Conservation (phyloP, 1,140 invertebrate genomes). For the Caenorhabditis latens region DNA sequence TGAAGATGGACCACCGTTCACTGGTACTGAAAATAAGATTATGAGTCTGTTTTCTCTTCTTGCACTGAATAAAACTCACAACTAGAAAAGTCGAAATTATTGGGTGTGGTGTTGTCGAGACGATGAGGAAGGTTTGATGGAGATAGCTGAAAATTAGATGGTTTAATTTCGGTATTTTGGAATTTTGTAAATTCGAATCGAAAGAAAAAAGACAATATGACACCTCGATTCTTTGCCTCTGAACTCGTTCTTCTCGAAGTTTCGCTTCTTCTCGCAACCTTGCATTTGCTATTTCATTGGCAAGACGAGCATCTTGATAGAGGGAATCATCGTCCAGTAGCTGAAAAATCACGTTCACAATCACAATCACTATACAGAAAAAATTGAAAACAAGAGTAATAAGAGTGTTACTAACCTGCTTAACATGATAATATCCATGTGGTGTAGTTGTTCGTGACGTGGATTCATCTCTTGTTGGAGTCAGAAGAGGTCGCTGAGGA, state of each 20-base stretch:
- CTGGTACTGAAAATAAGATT: not conserved
- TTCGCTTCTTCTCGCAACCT: slow-evolving; percentile 57
- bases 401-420: slow-evolving; percentile 65
- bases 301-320: slow-evolving; percentile 61
- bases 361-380: not conserved
- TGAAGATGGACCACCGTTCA: not conserved
- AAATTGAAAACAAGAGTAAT: not conserved
- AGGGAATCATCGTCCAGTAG: slow-evolving; percentile 56
- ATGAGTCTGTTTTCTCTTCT: not conserved
- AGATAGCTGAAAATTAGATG: not conserved
- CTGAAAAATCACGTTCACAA: slow-evolving; percentile 18
- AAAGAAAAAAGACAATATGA: not conserved
- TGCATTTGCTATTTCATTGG: slow-evolving; percentile 57
- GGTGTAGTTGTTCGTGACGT: slow-evolving; percentile 8
- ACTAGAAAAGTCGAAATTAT: slow-evolving; percentile 28
- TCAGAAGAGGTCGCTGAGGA: slow-evolving; percentile 47
- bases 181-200: not conserved
- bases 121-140: slow-evolving; percentile 1
- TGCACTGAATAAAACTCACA: not conserved
- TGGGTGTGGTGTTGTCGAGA: not conserved
- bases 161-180: not conserved
- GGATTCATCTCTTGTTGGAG: slow-evolving; percentile 30
- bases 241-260: slow-evolving; percentile 45
- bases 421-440: slow-evolving; percentile 72
- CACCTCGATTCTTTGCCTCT: slow-evolving; percentile 36